These are phyloP conservation scores for Harlomillsia oculata DNA, from an alignment of 1,140 invertebrate genomes.

Conservation along the genomic window DNA sequence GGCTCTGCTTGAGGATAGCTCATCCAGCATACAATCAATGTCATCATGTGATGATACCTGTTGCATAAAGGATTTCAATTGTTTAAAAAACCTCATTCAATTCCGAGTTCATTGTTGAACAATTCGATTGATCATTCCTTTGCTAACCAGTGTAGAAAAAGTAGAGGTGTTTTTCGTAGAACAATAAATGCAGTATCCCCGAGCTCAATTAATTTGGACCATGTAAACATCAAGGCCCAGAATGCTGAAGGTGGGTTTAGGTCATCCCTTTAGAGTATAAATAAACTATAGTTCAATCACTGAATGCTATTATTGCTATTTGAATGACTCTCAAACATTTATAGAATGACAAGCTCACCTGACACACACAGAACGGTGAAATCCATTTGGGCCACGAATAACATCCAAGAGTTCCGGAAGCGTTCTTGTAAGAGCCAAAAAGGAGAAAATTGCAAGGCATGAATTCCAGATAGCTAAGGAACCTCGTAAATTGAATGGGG, in stretches of 20 bases:
- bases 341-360: constrained; percentile 12
- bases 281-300: too few relatives aligned
- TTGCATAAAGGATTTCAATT: too few relatives aligned
- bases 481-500: constrained; percentile 73
- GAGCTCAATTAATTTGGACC: constrained; percentile 24
- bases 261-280: background rate
- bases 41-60: constrained; percentile 15
- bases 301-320: too few relatives aligned
- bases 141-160: constrained; percentile 27
- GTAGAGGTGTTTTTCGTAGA: constrained; percentile 15
- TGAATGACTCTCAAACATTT: background rate
- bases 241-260: constrained; percentile 11
- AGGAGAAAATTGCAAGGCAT: constrained; percentile 81
- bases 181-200: constrained; percentile 24
- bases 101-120: background rate
- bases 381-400: constrained; percentile 65
- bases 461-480: constrained; percentile 86
- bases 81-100: too few relatives aligned
- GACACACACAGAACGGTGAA: constrained; percentile 88
- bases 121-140: background rate
- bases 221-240: constrained; percentile 5
- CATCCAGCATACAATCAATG: constrained; percentile 7
- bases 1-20: background rate
- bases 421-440: constrained; percentile 78
- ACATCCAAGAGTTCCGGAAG: constrained; percentile 78